phyloP scores from a whole-genome alignment of 1,140 invertebrate genomes.

The Bombus confusus region DNA sequence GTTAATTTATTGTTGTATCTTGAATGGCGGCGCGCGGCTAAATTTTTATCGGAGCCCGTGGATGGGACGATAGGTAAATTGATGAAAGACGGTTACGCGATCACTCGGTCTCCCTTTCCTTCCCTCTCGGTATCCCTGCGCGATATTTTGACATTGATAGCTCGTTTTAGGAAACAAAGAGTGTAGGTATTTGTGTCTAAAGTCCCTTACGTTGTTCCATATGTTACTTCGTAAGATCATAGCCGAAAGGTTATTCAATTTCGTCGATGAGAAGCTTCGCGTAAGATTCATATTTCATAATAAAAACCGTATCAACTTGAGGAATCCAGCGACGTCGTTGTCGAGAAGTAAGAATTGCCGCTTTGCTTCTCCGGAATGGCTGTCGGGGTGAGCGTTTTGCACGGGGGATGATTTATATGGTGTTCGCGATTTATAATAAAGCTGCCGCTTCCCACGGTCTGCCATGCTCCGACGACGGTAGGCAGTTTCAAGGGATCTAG shows the following conservation, averaged over 20 bases:
- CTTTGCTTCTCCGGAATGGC: not conserved
- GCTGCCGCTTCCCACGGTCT: constrained; percentile 46
- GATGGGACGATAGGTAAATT: constrained; percentile 37
- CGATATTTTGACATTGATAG: constrained; percentile 36
- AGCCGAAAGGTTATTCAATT: not conserved
- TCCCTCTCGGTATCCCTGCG: not conserved
- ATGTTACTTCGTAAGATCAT: not conserved
- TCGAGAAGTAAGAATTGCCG: not conserved
- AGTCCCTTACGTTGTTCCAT: not conserved
- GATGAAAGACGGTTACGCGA: constrained; percentile 31
- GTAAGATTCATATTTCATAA: not conserved
- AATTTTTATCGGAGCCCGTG: constrained; percentile 25
- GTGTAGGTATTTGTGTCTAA: not conserved
- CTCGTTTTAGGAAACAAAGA: constrained; percentile 10
- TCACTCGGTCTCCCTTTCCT: not conserved
- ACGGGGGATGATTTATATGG: constrained; percentile 48
- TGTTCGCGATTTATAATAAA: constrained; percentile 62
- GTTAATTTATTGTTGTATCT: constrained; percentile 68
- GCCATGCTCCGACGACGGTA: constrained; percentile 37
- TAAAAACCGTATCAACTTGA: not conserved
- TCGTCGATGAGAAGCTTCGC: not conserved
- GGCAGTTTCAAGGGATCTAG: constrained; percentile 71
- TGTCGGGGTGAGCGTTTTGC: not conserved
- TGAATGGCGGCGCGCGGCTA: constrained; percentile 48
- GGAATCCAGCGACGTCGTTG: not conserved